phyloP scores from a whole-genome alignment of 1,140 invertebrate species.

The Drosophila takahashii region DNA sequence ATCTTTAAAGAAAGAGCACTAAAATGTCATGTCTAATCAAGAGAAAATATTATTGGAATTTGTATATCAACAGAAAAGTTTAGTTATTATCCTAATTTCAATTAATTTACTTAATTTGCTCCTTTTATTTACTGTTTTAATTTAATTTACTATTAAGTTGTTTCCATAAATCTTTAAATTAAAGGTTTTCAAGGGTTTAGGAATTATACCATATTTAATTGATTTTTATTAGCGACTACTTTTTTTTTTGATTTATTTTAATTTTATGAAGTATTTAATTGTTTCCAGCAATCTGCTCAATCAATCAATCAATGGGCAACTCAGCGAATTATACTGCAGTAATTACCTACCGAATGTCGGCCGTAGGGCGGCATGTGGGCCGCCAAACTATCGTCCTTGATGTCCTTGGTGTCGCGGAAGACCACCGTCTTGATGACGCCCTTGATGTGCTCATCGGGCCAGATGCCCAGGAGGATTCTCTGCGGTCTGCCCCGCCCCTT shows the following conservation, averaged over 20 bases:
- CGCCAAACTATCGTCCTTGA: conserved; percentile 88
- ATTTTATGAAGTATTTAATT: neutral
- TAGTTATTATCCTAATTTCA: no score
- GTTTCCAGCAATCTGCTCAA: neutral
- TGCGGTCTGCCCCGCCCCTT: conserved; percentile 95
- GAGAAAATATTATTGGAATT: no score
- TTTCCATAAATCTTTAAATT: neutral
- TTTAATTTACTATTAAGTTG: neutral
- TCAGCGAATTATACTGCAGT: neutral
- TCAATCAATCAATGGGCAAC: no score
- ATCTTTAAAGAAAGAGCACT: no score
- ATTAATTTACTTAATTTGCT: no score
- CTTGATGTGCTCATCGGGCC: conserved; percentile 96
- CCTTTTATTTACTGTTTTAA: no score
- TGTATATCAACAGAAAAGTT: no score
- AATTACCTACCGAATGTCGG: conserved; percentile 81
- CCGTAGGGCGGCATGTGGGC: conserved; percentile 75
- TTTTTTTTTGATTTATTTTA: no score
- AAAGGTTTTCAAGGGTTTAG: no score
- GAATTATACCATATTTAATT: no score
- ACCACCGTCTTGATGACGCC: conserved; percentile 96
- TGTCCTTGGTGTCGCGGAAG: conserved; percentile 92
- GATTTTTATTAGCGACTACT: no score
- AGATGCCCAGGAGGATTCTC: conserved; percentile 94
- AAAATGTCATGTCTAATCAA: no score